Conservation (phyloP, 1,140 invertebrate genomes). For the Zaprionus nigranus region DNA sequence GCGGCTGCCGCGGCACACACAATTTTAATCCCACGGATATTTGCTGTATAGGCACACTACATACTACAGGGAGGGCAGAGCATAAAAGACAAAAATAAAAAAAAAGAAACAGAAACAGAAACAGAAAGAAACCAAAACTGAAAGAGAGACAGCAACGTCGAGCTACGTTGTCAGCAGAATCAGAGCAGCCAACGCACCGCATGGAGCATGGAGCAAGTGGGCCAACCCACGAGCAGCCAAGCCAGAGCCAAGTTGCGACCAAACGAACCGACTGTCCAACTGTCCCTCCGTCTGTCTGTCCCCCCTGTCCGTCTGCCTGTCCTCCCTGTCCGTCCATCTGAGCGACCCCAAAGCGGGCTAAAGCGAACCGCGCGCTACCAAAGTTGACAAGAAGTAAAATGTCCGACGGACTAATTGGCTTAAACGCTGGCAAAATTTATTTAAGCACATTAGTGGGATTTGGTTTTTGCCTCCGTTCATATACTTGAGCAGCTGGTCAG, state of each 20-base stretch:
- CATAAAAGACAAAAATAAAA: conserved; percentile 10
- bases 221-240: conserved; percentile 48
- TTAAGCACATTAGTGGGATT: conserved; percentile 84
- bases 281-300: neutral
- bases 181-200: conserved; percentile 50
- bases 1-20: conserved; percentile 66
- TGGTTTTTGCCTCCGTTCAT: conserved; percentile 61
- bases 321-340: neutral
- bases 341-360: conserved; percentile 65
- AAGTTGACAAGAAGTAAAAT: conserved; percentile 84
- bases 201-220: conserved; percentile 62
- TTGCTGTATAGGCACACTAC: conserved; percentile 80
- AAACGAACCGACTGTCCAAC: conserved; percentile 2
- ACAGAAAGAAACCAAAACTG: conserved; percentile 23
- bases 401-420: conserved; percentile 84
- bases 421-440: conserved; percentile 84
- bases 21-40: conserved; percentile 83
- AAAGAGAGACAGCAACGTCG: conserved; percentile 38
- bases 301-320: neutral
- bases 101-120: conserved; percentile 24
- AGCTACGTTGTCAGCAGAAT: conserved; percentile 71
- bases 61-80: conserved; percentile 17
- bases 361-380: conserved; percentile 67
- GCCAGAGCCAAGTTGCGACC: neutral
- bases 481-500: conserved; percentile 54